Base-by-base conservation (phyloP, 2,113 vertebrate species). In the Columbina picui region DNA sequence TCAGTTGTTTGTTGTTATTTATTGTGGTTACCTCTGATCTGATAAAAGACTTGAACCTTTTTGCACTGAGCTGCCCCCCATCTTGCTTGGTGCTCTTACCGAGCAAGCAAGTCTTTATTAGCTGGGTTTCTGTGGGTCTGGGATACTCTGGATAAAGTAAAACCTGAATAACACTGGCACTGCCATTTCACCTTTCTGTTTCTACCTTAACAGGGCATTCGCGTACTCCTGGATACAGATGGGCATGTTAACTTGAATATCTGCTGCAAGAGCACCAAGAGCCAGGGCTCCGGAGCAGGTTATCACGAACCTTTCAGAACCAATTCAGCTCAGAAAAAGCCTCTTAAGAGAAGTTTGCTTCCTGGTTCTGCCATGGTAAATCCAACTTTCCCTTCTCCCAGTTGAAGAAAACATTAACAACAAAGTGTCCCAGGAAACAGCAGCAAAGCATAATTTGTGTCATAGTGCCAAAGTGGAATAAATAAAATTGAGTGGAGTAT, bases 131-230 rank as follows among this genome's bases (percentile, higher is more conserved):
- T 10, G 29, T 4, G 2, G 11, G 3, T 57, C 60, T 78, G 47
- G 38, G 11, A 43, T 63, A 25, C 17, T 63, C 9, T 20, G 53
- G 12, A 10, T 55, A 81, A 63, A 87, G 21, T 26, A 47, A 87
- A 91, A 75, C 2, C 19, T 29, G 19, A 81, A 55, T 39, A 74
- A 75, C 0, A 0, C 23, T 52, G 12, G 4, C 47, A 22, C 41
- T 50, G 11, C 21, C 9, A 12, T 83, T 96, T 84, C 21, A 61
- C 38, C 11, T 69, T 74, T 27, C 27, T 84, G 4, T 21, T 75
- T 63, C 38, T 75, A 38, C 52, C 47, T 43, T 36, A 63, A 16
- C 55, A 78, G 69, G 30, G 20, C 47, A 63, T 38, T 15, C 5
- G 2, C 47, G 14, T 1, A 1, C 19, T 77, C 6, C 64, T 81